Conservation (phyloP, 2,113 vertebrate species). For the Plectropomus leopardus region DNA sequence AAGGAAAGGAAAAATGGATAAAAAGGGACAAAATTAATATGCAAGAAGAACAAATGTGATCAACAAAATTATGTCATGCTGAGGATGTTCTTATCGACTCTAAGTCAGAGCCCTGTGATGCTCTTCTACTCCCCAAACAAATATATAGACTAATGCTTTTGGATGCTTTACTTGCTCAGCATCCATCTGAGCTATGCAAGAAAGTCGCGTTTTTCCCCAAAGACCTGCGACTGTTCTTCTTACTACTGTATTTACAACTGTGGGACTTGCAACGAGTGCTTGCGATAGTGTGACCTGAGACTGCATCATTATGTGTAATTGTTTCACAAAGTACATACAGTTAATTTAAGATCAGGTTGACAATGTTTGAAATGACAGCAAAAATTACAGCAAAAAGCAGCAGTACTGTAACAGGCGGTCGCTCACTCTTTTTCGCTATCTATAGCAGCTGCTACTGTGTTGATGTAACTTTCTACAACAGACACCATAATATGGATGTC, state of each 20-base stretch:
- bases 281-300: neutral
- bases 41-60: slow-evolving; percentile 19
- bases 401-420: slow-evolving; percentile 8
- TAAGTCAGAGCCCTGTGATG: neutral
- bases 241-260: no score
- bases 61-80: neutral
- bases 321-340: neutral
- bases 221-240: neutral
- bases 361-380: neutral
- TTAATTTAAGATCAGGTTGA: neutral
- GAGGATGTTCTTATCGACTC: neutral
- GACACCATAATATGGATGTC: neutral
- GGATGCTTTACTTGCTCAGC: neutral
- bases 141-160: neutral
- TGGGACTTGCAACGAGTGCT: neutral
- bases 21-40: neutral
- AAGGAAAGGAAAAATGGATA: neutral
- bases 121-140: neutral
- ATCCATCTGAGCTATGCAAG: neutral
- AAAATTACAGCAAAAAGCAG: no score
- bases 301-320: neutral
- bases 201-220: neutral
- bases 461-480: neutral
- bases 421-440: slow-evolving; percentile 10
- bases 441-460: slow-evolving; percentile 4